Base-by-base conservation (phyloP, 2,113 vertebrate species). In the Pyrgilauda ruficollis region DNA sequence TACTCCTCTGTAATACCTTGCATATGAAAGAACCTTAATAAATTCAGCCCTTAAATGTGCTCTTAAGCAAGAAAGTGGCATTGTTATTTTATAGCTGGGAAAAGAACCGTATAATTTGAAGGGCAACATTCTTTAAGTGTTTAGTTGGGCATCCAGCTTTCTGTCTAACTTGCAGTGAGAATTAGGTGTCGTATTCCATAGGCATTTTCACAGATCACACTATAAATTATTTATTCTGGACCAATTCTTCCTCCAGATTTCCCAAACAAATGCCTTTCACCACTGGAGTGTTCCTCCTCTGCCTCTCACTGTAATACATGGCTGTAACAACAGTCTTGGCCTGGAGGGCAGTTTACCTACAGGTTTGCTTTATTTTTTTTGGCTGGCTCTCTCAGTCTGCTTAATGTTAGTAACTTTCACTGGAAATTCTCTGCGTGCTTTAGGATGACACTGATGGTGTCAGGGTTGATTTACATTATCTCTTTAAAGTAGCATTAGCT, bases 321-420 rank as follows among this genome's bases (percentile, higher is more conserved):
- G 43, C 63, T 74, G 27, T 81, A 86, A 78, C 79, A 94, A 90
- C 90, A 96, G 52, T 21, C 85, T 63, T 93, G 88, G 92, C 94
- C 83, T 95, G 86, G 72, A 64, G 89, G 92, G 83, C 79, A 84
- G 76, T 94, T 95, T 95, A 59, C 94, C 75, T 95, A 79, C 84
- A 92, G 4, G 19, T 91, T 86, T 92, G 85, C 90, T 86, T 87
- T 95, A 75, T 96, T 97, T 96, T 95, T 90, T 62, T 92, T 94
- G 93, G 77, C 83, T 87, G 66, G 13, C 75, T 85, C 13, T 87
- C 55, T 85, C 10, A 66, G 87, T 89, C 86, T 91, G 87, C 72
- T 93, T 82, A 92, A 55, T 80, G 93, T 94, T 84, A 88, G 67
- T 41, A 74, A 89, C 84, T 94, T 95, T 85, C 89, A 46, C 92